Evolutionary conservation across 1,140 invertebrate species (phyloP).

Genomic region (Venturia canescens): DNA sequence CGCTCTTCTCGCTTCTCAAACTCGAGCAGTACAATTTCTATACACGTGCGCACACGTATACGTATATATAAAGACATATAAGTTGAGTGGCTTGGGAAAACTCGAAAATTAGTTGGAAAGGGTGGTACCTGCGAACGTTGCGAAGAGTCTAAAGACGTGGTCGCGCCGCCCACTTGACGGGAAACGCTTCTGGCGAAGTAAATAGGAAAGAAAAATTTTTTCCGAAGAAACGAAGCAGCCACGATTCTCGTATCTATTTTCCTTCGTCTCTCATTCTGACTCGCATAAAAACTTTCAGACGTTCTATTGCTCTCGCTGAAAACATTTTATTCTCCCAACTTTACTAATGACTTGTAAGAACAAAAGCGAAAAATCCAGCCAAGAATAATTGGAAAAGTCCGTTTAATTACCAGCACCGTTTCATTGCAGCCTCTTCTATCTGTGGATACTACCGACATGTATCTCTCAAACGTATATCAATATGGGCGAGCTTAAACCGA

Average conservation of each 20-base stretch:
- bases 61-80: background rate
- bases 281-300: background rate
- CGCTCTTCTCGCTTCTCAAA: constrained; percentile 20
- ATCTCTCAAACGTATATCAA: no score
- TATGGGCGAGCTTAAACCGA: no score
- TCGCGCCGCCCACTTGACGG: background rate
- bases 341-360: constrained; percentile 15
- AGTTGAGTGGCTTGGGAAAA: background rate
- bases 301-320: background rate
- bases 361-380: background rate
- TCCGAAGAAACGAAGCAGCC: background rate
- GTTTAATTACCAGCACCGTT: background rate
- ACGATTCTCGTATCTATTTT: background rate
- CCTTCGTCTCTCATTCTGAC: background rate
- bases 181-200: background rate
- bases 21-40: background rate
- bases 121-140: constrained; percentile 9
- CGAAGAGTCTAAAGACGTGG: constrained; percentile 5
- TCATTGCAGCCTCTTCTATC: no score
- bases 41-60: background rate
- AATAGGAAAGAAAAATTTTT: constrained; percentile 12
- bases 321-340: constrained; percentile 17
- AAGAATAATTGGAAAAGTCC: background rate
- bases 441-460: no score
- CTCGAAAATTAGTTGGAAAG: constrained; percentile 38